Evolutionary conservation across 2,888 invertebrate species (phyloP).

Genomic region (Drosophila borealis): DNA sequence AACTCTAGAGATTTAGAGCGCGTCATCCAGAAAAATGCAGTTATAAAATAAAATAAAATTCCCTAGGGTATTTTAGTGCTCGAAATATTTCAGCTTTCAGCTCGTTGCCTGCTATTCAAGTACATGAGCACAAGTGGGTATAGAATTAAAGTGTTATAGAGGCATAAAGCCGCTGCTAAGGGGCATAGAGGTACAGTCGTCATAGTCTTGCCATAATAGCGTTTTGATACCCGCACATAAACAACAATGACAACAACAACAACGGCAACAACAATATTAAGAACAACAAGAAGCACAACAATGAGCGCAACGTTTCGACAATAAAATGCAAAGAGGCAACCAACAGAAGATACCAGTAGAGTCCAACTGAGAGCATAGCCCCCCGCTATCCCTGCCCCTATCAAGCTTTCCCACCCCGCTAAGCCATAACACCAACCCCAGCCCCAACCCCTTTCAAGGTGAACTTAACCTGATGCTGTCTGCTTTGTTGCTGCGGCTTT

Average conservation of each 20-base stretch:
- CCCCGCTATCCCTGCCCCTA: background rate
- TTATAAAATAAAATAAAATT: no score
- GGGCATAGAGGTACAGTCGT: constrained; percentile 59
- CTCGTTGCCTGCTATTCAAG: constrained; percentile 11
- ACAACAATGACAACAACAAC: constrained; percentile 71
- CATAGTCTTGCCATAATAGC: constrained; percentile 77
- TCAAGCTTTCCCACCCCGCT: background rate
- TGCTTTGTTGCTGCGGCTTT: constrained; percentile 66
- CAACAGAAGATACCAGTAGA: constrained; percentile 20
- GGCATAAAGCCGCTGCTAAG: constrained; percentile 11
- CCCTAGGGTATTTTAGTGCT: constrained; percentile 35
- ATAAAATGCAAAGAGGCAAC: constrained; percentile 74
- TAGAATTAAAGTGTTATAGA: constrained; percentile 37
- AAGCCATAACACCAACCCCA: background rate
- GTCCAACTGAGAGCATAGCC: background rate
- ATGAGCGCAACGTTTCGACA: constrained; percentile 59
- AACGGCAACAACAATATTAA: constrained; percentile 55
- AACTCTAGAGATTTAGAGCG: background rate
- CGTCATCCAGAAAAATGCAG: background rate
- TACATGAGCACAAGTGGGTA: constrained; percentile 48
- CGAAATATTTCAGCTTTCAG: background rate
- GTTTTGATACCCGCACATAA: constrained; percentile 81
- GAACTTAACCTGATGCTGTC: constrained; percentile 74
- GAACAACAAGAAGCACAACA: constrained; percentile 49
- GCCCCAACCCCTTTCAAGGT: constrained; percentile 46